Base-by-base conservation (phyloP, 2,797 vertebrate species). In the Chromobotia macracanthus region DNA sequence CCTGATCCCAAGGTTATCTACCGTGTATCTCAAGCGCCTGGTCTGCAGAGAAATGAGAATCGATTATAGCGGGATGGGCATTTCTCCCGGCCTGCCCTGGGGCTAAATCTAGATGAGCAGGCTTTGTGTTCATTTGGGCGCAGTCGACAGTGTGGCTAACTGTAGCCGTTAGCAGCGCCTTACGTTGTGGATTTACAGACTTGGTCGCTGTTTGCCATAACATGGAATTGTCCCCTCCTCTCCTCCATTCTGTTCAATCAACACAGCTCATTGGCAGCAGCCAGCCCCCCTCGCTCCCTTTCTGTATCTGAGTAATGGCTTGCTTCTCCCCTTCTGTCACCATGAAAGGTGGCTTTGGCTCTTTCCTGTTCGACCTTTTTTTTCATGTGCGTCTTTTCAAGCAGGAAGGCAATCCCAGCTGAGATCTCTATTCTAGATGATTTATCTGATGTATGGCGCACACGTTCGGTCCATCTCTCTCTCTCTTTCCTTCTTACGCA, bases 381-480 rank as follows among this genome's bases (percentile, higher is more conserved):
- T 89, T 90, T 90, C 87, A 86, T 83, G 86, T 87, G 86, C 89
- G 88, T 91, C 92, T 90, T 91, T 92, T 92, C 92, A 91, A 89
- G 87, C 86, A 58, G 87, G 86, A 73, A 87, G 89, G 89, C 92
- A 91, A 92, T 94, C 91, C 91, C 88, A 87, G 87, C 90, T 91
- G 91, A 93, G 93, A 93, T 93, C 92, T 94, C 91, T 90, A 93
- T 94, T 91, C 88, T 88, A 86, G 72, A 81, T 87, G 91, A 93
- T 93, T 92, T 90, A 90, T 91, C 89, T 89, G 90, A 94, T 93
- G 89, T 83, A 83, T 84, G 85, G 83, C 80, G 48, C 35, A 79
- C 23, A 35, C 51, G 77, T 65, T 64, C 51, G 46, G 28, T 84
- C 78, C 75, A 75, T 71, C 31, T 82, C 53, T 76, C 28, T 48